Evolutionary conservation across 2,888 invertebrate species (phyloP), one percentile per base, ranked within the genome.

Genomic region (Eristalis arbustorum): DNA sequence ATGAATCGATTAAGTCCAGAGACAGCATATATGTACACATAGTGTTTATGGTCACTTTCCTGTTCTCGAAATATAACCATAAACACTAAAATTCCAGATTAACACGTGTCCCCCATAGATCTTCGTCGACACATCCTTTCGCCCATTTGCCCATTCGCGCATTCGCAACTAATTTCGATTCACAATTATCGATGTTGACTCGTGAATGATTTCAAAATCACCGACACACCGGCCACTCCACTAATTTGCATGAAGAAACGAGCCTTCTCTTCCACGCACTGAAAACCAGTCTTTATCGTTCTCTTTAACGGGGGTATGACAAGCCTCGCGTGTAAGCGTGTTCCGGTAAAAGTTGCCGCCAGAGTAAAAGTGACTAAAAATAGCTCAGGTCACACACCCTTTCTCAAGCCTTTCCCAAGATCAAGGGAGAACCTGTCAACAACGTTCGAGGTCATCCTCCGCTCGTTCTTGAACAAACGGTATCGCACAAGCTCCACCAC

Each of bases 241-340:
- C 31, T 66, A 40, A 78, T 78, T 78, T 78, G 40, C 71, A 78
- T 78, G 59, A 57, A n/a, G 59, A 67, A 61, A 14, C 31, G 34
- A 63, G 63, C 66, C 42, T 23, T 76, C 61, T 49, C 28, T 4
- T 28, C 8, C 49, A 49, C 49, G 14, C 40, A 61, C 5, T n/a
- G 10, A 1, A 61, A 69, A 76, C 76, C 68, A 6, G 68, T 76
- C 76, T 68, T 56, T 13, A 1, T 49, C 18, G n/a, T 18, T 18
- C 8, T 18, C 18, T 18, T 49, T 49, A 49, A 49, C 49, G 49
- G 49, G 49, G 49, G 49, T 18, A 18, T 49, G 18, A 18, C n/a
- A 18, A 49, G 49, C 2, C 49, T 18, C 49, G 49, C 18, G 18
- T 49, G 49, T 18, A 49, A 18, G 49, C 49, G 5, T 18, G 18